These are phyloP conservation scores for Agelaius tricolor DNA, from an alignment of 2,113 vertebrate species.

Conservation along the genomic window DNA sequence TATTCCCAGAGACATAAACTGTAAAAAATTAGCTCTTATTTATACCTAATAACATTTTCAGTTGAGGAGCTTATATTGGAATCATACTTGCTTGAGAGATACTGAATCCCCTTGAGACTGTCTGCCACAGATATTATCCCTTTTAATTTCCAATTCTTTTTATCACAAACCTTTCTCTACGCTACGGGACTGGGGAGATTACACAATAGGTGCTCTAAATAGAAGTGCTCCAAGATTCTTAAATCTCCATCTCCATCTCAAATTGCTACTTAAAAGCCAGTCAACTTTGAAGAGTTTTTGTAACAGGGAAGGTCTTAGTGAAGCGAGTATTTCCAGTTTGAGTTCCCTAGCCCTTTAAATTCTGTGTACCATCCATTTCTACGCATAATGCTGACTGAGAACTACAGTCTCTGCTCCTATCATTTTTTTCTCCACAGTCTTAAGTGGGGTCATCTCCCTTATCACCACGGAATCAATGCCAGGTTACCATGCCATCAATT, in stretches of 20 bases:
- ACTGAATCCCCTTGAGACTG: constrained; percentile 40
- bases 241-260: constrained; percentile 45
- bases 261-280: constrained; percentile 50
- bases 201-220: constrained; percentile 46
- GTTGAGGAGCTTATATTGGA: constrained; percentile 39
- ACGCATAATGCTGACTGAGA: constrained; percentile 49
- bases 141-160: constrained; percentile 68
- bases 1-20: constrained; percentile 42
- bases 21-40: constrained; percentile 69
- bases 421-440: constrained; percentile 43
- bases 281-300: constrained; percentile 11
- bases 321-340: neutral
- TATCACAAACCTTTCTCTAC: constrained; percentile 45
- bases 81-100: constrained; percentile 52
- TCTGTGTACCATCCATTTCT: constrained; percentile 1
- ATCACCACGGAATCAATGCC: constrained; percentile 61
- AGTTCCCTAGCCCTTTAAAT: constrained; percentile 48
- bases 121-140: constrained; percentile 60
- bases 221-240: constrained; percentile 22
- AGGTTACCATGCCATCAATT: constrained; percentile 65
- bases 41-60: constrained; percentile 58
- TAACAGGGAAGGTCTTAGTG: neutral
- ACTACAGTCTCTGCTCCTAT: constrained; percentile 21
- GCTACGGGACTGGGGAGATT: neutral
- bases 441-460: constrained; percentile 68